Conservation (phyloP, 2,888 invertebrate genomes). For the Tenodera sinensis region DNA sequence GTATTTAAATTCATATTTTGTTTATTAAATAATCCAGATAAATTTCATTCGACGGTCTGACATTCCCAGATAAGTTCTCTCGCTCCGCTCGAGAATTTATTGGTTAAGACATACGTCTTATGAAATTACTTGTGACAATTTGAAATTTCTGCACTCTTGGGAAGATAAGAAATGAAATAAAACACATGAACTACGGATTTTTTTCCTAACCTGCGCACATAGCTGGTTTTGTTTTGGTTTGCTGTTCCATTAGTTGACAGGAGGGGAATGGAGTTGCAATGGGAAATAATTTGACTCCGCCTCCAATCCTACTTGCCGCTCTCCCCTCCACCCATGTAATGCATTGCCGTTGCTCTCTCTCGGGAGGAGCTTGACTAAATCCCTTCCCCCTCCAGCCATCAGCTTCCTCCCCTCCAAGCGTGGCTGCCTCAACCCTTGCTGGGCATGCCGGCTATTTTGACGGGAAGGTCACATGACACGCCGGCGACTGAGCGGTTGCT, state of each 20-base stretch:
- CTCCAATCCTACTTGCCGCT: not conserved
- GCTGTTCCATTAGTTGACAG: not conserved
- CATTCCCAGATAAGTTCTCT: too few species aligned
- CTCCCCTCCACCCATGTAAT: not conserved
- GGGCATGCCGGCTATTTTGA: conserved; percentile 66
- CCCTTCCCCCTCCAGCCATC: not conserved
- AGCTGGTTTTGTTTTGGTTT: not conserved
- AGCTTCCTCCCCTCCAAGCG: not conserved
- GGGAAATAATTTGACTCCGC: conserved; percentile 33
- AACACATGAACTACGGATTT: too few species aligned
- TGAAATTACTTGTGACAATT: too few species aligned
- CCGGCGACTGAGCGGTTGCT: conserved; percentile 37
- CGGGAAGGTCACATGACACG: conserved; percentile 67
- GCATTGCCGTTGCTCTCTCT: not conserved
- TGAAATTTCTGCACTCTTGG: too few species aligned
- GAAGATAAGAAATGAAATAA: not conserved
- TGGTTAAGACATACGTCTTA: too few species aligned
- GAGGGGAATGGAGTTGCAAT: not conserved
- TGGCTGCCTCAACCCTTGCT: not conserved
- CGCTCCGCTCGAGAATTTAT: too few species aligned
- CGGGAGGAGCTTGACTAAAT: not conserved
- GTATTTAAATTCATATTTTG: too few species aligned
- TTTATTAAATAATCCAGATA: too few species aligned
- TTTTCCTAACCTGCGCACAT: too few species aligned
- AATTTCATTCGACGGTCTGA: too few species aligned